Percentiles rank a stretch among this genome's conserved stretches.
Evolutionary conservation across 2,113 vertebrate species (phyloP).

Genomic region (Acrocephalus arundinaceus): DNA sequence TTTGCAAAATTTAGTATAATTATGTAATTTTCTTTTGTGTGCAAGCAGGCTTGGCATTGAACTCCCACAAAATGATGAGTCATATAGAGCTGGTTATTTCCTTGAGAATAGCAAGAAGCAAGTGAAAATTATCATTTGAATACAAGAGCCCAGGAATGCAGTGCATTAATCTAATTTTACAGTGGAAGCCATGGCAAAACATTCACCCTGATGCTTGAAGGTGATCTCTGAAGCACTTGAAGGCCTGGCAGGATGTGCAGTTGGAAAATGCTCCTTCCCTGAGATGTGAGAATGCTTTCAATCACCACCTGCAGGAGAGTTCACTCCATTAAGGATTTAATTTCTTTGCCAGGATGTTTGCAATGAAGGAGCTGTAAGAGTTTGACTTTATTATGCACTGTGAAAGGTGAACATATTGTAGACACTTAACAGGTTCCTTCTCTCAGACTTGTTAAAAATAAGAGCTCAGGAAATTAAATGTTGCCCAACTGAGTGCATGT

Average conservation of each 20-base stretch:
- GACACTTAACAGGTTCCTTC: slow-evolving; percentile 48
- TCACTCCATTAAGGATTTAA: not conserved
- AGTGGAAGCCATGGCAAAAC: not conserved
- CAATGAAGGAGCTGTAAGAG: not conserved
- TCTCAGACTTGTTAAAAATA: slow-evolving; percentile 15
- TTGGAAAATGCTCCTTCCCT: not conserved
- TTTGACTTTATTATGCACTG: slow-evolving; percentile 50
- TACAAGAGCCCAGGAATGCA: not conserved
- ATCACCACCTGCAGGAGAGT: not conserved
- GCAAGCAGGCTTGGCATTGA: slow-evolving; percentile 52
- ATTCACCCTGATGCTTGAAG: not conserved
- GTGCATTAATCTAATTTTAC: not conserved
- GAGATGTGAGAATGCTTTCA: not conserved
- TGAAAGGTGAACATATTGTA: slow-evolving; percentile 57
- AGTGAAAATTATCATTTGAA: slow-evolving; percentile 40
- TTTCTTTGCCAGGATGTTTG: slow-evolving; percentile 14
- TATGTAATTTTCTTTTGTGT: slow-evolving; percentile 58
- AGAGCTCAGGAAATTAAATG: slow-evolving; percentile 24
- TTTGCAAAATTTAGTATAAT: slow-evolving; percentile 54
- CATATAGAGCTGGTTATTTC: slow-evolving; percentile 47
- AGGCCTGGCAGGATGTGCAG: not conserved
- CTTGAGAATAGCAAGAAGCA: slow-evolving; percentile 23
- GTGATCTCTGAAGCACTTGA: not conserved
- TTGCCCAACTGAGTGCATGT: not conserved
- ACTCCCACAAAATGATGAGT: slow-evolving; percentile 52